Percentiles rank a stretch among this genome's conserved stretches.
These are phyloP conservation scores for Drosophila rufa DNA, from an alignment of 1,140 invertebrate genomes.

Conservation along the genomic window DNA sequence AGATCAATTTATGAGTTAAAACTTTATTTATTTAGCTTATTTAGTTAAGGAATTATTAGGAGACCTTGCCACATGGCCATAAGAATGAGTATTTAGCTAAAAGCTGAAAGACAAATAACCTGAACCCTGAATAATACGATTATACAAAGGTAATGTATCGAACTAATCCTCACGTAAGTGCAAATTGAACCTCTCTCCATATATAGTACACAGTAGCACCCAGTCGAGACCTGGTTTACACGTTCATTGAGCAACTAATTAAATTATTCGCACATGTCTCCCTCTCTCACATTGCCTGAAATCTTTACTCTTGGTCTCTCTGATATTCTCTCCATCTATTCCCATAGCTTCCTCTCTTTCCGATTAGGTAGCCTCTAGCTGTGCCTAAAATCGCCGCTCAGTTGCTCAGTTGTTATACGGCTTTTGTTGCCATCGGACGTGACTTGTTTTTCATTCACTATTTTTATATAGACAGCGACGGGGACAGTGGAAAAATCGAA, in stretches of 20 bases:
- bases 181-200: conserved; percentile 5
- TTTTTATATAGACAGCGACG: conserved; percentile 1
- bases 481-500: conserved; percentile 22
- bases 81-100: background rate
- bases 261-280: conserved; percentile 65
- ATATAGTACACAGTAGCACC: conserved; percentile 21
- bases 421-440: conserved; percentile 57
- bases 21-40: background rate
- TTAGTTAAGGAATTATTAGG: background rate
- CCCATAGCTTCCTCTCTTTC: conserved; percentile 14
- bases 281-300: background rate
- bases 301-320: conserved; percentile 2
- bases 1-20: no score
- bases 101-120: conserved; percentile 3
- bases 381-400: conserved; percentile 32
- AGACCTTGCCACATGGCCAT: no score
- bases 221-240: conserved; percentile 26
- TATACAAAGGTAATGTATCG: background rate
- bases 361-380: background rate
- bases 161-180: conserved; percentile 9
- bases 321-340: background rate
- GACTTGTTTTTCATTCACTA: conserved; percentile 23
- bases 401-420: conserved; percentile 55
- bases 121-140: background rate
- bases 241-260: conserved; percentile 50